These are phyloP conservation scores for Abrostola tripartita DNA, from an alignment of 2,888 invertebrate genomes.

Conservation along the genomic window DNA sequence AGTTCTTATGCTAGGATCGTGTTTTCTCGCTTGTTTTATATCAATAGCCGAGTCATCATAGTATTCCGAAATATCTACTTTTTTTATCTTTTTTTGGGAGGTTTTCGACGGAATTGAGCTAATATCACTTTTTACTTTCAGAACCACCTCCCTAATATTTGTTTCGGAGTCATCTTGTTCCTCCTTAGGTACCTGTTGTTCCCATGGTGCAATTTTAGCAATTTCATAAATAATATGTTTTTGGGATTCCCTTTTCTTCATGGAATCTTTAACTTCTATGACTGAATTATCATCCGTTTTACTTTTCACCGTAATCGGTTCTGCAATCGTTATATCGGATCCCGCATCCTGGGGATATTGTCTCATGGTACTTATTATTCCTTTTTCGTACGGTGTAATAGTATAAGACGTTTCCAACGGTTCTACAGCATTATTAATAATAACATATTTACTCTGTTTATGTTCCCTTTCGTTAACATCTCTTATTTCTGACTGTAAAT, in stretches of 20 bases:
- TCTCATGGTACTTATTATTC: not conserved
- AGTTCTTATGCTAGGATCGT: not conserved
- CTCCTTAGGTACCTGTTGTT: not conserved
- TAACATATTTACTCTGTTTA: slow-evolving; percentile 8
- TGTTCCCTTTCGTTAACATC: slow-evolving; percentile 2
- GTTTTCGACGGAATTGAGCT: not conserved
- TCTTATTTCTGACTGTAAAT: not conserved
- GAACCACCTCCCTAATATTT: not conserved
- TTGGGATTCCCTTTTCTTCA: slow-evolving; percentile 19
- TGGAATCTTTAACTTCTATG: slow-evolving; percentile 22
- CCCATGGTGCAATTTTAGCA: slow-evolving; percentile 28
- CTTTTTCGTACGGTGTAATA: not conserved
- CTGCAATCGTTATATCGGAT: slow-evolving; percentile 7
- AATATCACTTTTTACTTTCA: not conserved
- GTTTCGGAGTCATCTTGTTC: not conserved
- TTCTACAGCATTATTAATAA: slow-evolving; percentile 6
- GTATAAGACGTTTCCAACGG: not conserved
- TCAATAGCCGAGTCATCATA: not conserved
- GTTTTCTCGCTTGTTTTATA: slow-evolving; percentile 1
- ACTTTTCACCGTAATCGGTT: not conserved
- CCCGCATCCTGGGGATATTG: not conserved
- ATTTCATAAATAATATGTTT: slow-evolving; percentile 24
- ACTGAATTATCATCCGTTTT: slow-evolving; percentile 9
- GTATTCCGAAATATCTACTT: slow-evolving; percentile 5
- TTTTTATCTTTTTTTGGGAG: too few relatives aligned